Conservation (phyloP, 2,888 invertebrate genomes). For the Macropis europaea region DNA sequence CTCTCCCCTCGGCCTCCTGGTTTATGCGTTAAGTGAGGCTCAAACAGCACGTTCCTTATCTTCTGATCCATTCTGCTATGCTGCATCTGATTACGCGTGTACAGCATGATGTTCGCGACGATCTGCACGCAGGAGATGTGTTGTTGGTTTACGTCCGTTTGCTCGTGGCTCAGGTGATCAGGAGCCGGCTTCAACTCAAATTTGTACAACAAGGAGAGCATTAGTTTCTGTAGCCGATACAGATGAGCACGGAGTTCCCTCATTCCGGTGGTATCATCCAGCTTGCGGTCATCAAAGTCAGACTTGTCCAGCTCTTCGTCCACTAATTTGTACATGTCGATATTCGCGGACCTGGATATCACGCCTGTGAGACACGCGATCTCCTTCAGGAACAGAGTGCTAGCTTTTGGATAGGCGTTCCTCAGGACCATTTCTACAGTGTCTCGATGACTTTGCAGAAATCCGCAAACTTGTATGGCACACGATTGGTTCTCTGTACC, state of each 20-base stretch:
- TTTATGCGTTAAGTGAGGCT: slow-evolving; percentile 71
- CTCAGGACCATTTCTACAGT: slow-evolving; percentile 89
- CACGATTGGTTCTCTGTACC: slow-evolving; percentile 92
- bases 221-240: slow-evolving; percentile 86
- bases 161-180: slow-evolving; percentile 49
- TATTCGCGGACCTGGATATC: slow-evolving; percentile 85
- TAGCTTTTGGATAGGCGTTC: slow-evolving; percentile 85
- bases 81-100: slow-evolving; percentile 84
- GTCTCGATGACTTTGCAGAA: slow-evolving; percentile 90
- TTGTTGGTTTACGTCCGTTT: slow-evolving; percentile 64
- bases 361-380: slow-evolving; percentile 89
- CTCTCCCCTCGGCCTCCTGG: slow-evolving; percentile 64
- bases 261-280: slow-evolving; percentile 73
- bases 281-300: slow-evolving; percentile 59
- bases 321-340: slow-evolving; percentile 77
- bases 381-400: slow-evolving; percentile 86
- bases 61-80: slow-evolving; percentile 77
- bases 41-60: slow-evolving; percentile 74
- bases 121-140: slow-evolving; percentile 81
- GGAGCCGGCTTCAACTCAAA: slow-evolving; percentile 81
- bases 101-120: slow-evolving; percentile 86
- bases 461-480: slow-evolving; percentile 89
- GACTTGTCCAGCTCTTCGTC: slow-evolving; percentile 71
- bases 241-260: slow-evolving; percentile 82
- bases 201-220: slow-evolving; percentile 87